Evolutionary conservation across 2,113 vertebrate species (phyloP), one percentile per base, ranked within the genome.

Genomic region (Rhynchomys soricoides): DNA sequence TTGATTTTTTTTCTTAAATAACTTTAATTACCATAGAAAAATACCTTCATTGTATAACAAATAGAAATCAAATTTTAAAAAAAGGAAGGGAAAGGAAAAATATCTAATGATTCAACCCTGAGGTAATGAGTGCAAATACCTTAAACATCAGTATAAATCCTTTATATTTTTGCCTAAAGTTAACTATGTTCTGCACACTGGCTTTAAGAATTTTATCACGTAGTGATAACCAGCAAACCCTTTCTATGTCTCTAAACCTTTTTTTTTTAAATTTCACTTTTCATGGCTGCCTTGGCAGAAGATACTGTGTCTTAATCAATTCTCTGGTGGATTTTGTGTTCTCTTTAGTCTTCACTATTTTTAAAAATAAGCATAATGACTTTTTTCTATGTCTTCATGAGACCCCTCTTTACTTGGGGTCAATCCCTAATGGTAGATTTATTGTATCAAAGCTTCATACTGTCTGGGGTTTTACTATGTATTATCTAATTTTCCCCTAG

Each of bases 1-100:
- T 5, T 4, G 66, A 82, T 94, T 81, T 73, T 64, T 62, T 89
- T 83, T 94, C 71, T 43, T 77, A 90, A 96, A 92, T 48, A 89
- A 89, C n/a, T 70, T 73, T 77, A 59, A 81, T 74, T 88, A 13
- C 48, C 62, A 43, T 68, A 81, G 31, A 1, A 93, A 12, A 85
- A 31, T 3, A 50, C 70, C 64, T 85, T 62, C 70, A 88, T 37
- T 94, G 7, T 62, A 83, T 8, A 85, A 70, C n/a, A 70, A 57
- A 87, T 92, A 79, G 74, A 94, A 85, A 73, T 82, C 68, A 19
- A 92, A 94, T 34, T 21, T 73, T 64, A 89, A 86, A 85, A 85
- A 21, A 73, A 86, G 5, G 82, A 85, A 70, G n/a, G 37, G 90
- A 86, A 75, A 92, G 90, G 82, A 75, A 92, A 83, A 59, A 19